phyloP scores from a whole-genome alignment of 2,888 invertebrate species.

The Biston stratarius region DNA sequence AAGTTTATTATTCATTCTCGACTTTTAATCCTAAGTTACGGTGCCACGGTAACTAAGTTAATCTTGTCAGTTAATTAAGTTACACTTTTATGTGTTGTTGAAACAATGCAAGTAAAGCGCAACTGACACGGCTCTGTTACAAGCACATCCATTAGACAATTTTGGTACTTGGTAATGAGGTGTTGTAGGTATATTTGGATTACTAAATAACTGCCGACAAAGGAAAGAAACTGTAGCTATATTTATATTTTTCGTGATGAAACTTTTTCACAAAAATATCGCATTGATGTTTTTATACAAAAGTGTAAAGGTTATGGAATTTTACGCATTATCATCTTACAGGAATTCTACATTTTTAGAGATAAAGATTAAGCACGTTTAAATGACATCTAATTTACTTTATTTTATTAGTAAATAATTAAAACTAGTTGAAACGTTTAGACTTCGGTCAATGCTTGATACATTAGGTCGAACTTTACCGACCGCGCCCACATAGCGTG shows the following conservation, averaged over 20 bases:
- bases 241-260: too few species aligned
- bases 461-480: slow-evolving; percentile 54
- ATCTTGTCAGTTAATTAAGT: slow-evolving; percentile 41
- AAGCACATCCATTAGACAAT: slow-evolving; percentile 11
- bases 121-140: slow-evolving; percentile 20
- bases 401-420: background rate
- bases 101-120: slow-evolving; percentile 27
- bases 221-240: too few species aligned
- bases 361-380: too few species aligned
- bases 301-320: too few species aligned
- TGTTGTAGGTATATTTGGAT: background rate
- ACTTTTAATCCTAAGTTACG: slow-evolving; percentile 39
- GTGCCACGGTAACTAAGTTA: slow-evolving; percentile 37
- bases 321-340: too few species aligned
- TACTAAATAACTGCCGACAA: background rate
- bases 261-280: too few species aligned
- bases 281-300: too few species aligned
- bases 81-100: slow-evolving; percentile 33
- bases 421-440: slow-evolving; percentile 3
- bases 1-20: slow-evolving; percentile 37
- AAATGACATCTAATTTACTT: too few species aligned
- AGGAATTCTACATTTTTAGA: too few species aligned
- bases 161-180: background rate
- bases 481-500: slow-evolving; percentile 74
- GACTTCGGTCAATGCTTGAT: slow-evolving; percentile 35